Conservation (phyloP, 1,140 invertebrate genomes). For the Cyphomyrmex costatus region DNA sequence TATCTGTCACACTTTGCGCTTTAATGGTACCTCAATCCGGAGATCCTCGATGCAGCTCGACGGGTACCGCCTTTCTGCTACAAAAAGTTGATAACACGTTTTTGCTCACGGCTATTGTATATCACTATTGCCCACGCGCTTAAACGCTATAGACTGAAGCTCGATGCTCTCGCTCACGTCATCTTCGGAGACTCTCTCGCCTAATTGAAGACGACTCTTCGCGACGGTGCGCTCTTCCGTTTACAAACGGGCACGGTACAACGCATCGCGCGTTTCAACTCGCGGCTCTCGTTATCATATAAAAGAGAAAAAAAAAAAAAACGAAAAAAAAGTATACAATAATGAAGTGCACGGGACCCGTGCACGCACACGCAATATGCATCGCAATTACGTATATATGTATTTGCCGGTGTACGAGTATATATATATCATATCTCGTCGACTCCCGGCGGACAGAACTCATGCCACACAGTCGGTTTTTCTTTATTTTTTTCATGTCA, state of each 20-base stretch:
- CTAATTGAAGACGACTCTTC: background rate
- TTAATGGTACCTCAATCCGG: constrained; percentile 41
- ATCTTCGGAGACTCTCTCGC: constrained; percentile 5
- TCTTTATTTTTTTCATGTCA: constrained; percentile 80
- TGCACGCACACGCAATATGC: constrained; percentile 32
- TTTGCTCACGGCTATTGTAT: constrained; percentile 14
- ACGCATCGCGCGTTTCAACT: constrained; percentile 13
- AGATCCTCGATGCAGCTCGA: constrained; percentile 5
- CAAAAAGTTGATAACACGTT: constrained; percentile 41
- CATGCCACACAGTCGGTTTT: constrained; percentile 64
- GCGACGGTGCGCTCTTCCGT: constrained; percentile 12
- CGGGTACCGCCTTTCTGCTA: constrained; percentile 19
- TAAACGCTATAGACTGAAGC: constrained; percentile 38
- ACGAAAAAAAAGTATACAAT: background rate
- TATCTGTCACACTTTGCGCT: constrained; percentile 40
- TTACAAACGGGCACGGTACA: constrained; percentile 12
- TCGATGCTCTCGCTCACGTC: constrained; percentile 21
- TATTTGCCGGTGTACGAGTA: background rate
- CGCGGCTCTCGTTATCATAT: constrained; percentile 27
- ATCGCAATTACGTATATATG: constrained; percentile 18
- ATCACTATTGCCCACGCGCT: constrained; percentile 27
- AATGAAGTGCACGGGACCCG: background rate
- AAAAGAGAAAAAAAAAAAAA: background rate
- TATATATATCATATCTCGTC: background rate
- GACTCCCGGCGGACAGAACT: constrained; percentile 29